Conservation (phyloP, 2,797 vertebrate genomes). For the Babyrousa celebensis region DNA sequence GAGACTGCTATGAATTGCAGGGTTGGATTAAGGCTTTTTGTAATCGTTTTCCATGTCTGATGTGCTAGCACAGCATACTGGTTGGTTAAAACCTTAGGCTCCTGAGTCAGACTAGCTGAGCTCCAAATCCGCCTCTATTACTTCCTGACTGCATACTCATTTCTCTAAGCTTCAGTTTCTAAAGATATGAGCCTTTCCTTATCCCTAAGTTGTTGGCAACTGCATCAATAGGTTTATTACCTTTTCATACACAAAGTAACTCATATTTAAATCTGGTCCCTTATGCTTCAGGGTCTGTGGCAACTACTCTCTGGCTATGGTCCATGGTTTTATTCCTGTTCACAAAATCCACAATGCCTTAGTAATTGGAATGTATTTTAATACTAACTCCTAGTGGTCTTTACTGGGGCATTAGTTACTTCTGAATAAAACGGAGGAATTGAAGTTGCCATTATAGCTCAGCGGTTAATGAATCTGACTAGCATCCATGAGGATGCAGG, state of each 20-base stretch:
- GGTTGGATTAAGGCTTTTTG: neutral
- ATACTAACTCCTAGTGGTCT: conserved; percentile 1
- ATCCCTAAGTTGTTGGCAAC: neutral
- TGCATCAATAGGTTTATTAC: neutral
- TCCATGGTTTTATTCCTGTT: neutral
- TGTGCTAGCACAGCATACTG: neutral
- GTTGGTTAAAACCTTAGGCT: neutral
- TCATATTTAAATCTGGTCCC: neutral
- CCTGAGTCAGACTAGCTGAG: neutral
- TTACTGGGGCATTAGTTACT: neutral
- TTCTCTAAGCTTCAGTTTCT: conserved; percentile 45
- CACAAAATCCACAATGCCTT: conserved; percentile 15
- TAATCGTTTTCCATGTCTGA: neutral
- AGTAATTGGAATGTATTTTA: neutral
- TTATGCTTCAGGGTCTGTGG: neutral
- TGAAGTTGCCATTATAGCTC: too few species aligned
- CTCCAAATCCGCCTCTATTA: conserved; percentile 29
- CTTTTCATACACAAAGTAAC: neutral
- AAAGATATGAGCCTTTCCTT: neutral
- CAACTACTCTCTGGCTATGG: neutral
- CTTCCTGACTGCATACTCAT: neutral
- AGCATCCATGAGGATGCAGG: too few species aligned
- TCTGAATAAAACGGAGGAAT: neutral
- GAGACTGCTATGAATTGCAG: neutral
- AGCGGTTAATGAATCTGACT: too few species aligned